A percentile compares a stretch with the other conserved stretches of the same genome.
Evolutionary conservation across 1,140 invertebrate genomes (phyloP).

Genomic region (Bursaphelenchus mucronatus): DNA sequence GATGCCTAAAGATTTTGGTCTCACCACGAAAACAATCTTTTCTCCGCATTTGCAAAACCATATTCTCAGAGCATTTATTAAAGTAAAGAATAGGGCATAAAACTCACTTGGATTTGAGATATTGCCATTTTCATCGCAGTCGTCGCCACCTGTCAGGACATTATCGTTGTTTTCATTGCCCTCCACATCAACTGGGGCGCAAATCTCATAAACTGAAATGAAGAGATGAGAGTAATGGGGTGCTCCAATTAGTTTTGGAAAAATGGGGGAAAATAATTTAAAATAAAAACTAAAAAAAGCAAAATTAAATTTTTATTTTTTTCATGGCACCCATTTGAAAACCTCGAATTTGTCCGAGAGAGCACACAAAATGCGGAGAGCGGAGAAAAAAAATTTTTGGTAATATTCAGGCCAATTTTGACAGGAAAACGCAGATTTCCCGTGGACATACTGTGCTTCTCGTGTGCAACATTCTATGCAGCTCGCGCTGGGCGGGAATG

Average conservation of each 20-base stretch:
- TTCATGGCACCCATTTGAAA: conserved; percentile 3
- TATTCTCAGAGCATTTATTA: not conserved
- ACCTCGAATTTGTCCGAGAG: not conserved
- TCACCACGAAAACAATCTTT: not conserved
- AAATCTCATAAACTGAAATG: conserved; percentile 30
- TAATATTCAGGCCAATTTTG: too few species aligned
- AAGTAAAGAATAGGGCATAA: not conserved
- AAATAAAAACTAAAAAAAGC: too few species aligned
- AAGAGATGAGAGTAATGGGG: not conserved
- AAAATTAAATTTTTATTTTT: too few species aligned
- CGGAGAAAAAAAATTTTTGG: not conserved
- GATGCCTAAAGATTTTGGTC: not conserved
- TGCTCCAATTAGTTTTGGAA: too few species aligned
- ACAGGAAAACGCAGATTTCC: too few species aligned
- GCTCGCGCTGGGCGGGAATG: too few species aligned
- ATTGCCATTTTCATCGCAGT: conserved; percentile 13
- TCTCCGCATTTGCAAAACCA: not conserved
- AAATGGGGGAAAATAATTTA: too few species aligned
- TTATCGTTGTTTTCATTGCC: not conserved
- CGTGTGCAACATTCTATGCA: too few species aligned
- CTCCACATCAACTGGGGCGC: conserved; percentile 20
- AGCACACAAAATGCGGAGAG: not conserved
- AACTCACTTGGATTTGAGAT: not conserved
- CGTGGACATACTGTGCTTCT: too few species aligned
- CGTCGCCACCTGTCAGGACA: too few species aligned